Percentiles rank a stretch among this genome's conserved stretches.
phyloP scores from a whole-genome alignment of 37 sponge, comb jelly and placozoan genomes.

The Haliclona indistincta region DNA sequence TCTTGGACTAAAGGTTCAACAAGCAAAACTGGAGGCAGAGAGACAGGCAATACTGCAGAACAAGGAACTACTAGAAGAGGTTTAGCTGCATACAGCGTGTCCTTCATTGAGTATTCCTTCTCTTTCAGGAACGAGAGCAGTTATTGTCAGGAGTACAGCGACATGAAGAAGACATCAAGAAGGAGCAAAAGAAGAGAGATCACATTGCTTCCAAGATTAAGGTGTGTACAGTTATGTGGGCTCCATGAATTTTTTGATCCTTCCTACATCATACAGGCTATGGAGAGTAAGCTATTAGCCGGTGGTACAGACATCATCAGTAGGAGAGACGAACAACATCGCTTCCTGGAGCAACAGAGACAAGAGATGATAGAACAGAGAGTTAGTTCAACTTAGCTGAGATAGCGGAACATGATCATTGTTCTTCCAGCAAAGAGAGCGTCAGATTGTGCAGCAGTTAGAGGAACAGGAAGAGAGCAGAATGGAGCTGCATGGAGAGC shows the following conservation, averaged over 20 bases:
- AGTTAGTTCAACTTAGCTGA: conserved; percentile 8
- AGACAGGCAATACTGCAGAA: conserved; percentile 81
- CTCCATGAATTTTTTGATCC: neutral
- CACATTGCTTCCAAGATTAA: conserved; percentile 76
- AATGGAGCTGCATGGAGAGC: conserved; percentile 84
- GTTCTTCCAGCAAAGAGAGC: conserved; percentile 59
- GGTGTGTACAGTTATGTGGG: conserved; percentile 8
- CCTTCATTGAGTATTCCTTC: neutral
- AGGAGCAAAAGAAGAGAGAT: conserved; percentile 86
- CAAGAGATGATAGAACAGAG: conserved; percentile 84
- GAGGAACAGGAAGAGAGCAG: conserved; percentile 81
- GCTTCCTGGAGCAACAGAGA: conserved; percentile 54
- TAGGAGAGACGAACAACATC: conserved; percentile 79
- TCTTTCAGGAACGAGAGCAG: conserved; percentile 68
- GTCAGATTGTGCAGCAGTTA: conserved; percentile 83
- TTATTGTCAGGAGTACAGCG: conserved; percentile 61
- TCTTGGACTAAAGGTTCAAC: conserved; percentile 44
- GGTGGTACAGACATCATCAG: conserved; percentile 84
- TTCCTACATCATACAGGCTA: conserved; percentile 53
- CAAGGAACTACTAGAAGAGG: conserved; percentile 80
- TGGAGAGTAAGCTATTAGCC: conserved; percentile 96
- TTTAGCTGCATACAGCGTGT: neutral
- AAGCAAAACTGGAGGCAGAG: conserved; percentile 74
- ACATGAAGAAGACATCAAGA: conserved; percentile 62
- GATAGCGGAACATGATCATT: neutral